These are phyloP conservation scores for Eupithecia centaureata DNA, from an alignment of 2,888 invertebrate genomes.

Conservation along the genomic window DNA sequence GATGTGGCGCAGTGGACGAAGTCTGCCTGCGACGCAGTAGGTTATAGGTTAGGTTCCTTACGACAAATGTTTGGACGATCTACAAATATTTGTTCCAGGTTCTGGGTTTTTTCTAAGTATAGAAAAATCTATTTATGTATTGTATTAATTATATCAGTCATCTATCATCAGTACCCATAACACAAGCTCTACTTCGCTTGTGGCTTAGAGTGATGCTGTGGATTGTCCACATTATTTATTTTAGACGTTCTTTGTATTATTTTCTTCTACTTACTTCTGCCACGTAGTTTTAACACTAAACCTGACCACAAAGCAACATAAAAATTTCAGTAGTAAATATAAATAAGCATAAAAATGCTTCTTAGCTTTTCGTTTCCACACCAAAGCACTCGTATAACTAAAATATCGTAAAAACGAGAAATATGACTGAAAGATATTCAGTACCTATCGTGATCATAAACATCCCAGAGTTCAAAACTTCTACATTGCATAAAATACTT, in stretches of 20 bases:
- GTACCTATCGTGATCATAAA: slow-evolving; percentile 4
- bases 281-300: not conserved
- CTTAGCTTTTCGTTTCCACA: slow-evolving; percentile 19
- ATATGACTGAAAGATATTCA: slow-evolving; percentile 20
- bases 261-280: not conserved
- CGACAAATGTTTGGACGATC: too few relatives aligned
- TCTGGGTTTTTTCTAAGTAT: too few relatives aligned
- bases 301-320: not conserved
- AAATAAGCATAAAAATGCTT: slow-evolving; percentile 23
- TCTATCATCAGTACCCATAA: too few relatives aligned
- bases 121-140: too few relatives aligned
- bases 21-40: too few relatives aligned
- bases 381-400: slow-evolving; percentile 18
- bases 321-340: slow-evolving; percentile 20
- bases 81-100: too few relatives aligned
- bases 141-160: too few relatives aligned
- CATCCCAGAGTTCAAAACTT: not conserved
- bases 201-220: too few relatives aligned
- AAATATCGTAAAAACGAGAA: slow-evolving; percentile 39
- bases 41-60: too few relatives aligned
- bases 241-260: not conserved
- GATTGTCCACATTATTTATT: too few relatives aligned
- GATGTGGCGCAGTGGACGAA: not conserved
- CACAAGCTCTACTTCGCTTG: too few relatives aligned
- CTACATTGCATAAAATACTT: not conserved